Conservation (phyloP, 2,113 vertebrate genomes). For the Spheniscus mendiculus region DNA sequence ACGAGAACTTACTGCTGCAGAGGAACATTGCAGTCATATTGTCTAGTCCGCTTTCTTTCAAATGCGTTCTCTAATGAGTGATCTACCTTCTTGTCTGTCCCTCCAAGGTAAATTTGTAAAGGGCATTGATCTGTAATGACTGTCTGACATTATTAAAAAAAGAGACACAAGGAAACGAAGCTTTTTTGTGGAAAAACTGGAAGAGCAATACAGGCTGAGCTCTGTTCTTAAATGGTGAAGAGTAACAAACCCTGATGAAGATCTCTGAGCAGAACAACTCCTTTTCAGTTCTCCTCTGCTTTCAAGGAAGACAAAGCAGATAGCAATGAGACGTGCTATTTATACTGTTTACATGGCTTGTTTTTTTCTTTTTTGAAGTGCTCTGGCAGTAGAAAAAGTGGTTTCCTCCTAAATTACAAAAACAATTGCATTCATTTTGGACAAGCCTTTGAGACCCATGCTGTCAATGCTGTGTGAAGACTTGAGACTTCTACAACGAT, state of each 20-base stretch:
- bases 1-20: background rate
- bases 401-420: background rate
- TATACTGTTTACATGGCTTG: background rate
- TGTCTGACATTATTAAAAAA: background rate
- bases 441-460: background rate
- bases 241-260: background rate
- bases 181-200: background rate
- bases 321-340: background rate
- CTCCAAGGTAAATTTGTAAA: background rate
- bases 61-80: background rate
- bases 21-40: background rate
- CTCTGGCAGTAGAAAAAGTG: background rate
- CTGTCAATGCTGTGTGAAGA: background rate
- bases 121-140: background rate
- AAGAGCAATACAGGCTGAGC: background rate
- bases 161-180: background rate
- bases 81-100: conserved; percentile 9
- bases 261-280: background rate
- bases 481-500: background rate
- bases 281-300: background rate
- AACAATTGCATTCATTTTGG: background rate
- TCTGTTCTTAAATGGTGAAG: background rate
- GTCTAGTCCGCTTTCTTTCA: conserved; percentile 25
- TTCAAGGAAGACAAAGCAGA: background rate
- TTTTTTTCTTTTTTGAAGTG: background rate